Evolutionary conservation across 2,113 vertebrate genomes (phyloP).

Genomic region (Caranx melampygus): DNA sequence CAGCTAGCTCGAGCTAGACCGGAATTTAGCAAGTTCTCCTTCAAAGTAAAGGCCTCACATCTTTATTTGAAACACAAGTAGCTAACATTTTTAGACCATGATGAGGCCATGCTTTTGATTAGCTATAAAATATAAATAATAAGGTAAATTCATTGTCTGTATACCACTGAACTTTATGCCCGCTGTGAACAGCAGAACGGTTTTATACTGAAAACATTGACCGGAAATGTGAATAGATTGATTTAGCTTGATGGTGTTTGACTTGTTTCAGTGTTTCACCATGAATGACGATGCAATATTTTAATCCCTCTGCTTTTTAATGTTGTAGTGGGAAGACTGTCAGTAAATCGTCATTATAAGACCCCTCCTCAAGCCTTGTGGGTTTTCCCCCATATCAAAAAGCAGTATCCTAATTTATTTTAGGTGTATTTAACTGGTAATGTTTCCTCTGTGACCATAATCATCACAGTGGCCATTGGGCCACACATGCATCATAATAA

Average conservation of each 20-base stretch:
- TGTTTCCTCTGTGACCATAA: not conserved
- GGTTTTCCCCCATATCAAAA: not conserved
- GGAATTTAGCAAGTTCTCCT: not conserved
- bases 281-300: slow-evolving; percentile 79
- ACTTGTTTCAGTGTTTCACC: slow-evolving; percentile 34
- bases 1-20: not conserved
- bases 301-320: not conserved
- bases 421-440: not conserved
- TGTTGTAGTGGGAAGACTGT: not conserved
- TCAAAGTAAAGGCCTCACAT: slow-evolving; percentile 38
- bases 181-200: rapidly evolving
- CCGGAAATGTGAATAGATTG: slow-evolving; percentile 17
- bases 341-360: not conserved
- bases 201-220: slow-evolving; percentile 9
- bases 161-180: not conserved
- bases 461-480: not conserved
- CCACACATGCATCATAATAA: too few relatives aligned
- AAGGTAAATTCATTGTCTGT: not conserved
- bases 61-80: not conserved
- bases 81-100: not conserved
- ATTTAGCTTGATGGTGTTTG: slow-evolving; percentile 2
- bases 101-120: not conserved
- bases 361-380: not conserved
- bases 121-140: rapidly evolving
- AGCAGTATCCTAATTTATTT: not conserved